Percentiles rank a stretch among this genome's conserved stretches.
Evolutionary conservation across 2,888 invertebrate species (phyloP).

Genomic region (Sturmia bella): DNA sequence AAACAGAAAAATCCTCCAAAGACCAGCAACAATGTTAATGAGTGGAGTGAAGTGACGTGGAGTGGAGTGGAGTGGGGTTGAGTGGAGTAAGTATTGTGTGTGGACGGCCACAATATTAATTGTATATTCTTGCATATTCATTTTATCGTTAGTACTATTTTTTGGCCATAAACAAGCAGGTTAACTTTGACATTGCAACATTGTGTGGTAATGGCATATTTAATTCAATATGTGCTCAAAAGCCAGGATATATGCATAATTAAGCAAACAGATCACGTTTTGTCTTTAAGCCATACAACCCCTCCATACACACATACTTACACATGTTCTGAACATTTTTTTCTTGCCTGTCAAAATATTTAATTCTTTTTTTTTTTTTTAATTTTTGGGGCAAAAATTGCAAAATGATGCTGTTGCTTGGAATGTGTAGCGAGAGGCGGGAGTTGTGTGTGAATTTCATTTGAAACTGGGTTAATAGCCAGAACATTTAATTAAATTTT

Average conservation of each 20-base stretch:
- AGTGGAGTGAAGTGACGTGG: conserved; percentile 14
- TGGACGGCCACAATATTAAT: conserved; percentile 44
- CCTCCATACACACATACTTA: not conserved
- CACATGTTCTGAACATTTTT: not conserved
- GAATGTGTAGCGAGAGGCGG: too few relatives aligned
- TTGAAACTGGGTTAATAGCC: conserved; percentile 40
- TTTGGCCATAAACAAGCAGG: conserved; percentile 38
- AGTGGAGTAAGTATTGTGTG: conserved; percentile 43
- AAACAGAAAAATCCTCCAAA: conserved; percentile 28
- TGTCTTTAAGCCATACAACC: conserved; percentile 29
- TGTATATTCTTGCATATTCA: conserved; percentile 44
- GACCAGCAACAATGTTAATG: conserved; percentile 45
- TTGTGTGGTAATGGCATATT: conserved; percentile 29
- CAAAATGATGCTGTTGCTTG: too few relatives aligned
- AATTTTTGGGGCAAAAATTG: too few relatives aligned
- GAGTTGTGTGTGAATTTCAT: not conserved
- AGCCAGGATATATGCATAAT: conserved; percentile 37
- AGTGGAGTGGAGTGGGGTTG: conserved; percentile 14
- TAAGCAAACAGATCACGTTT: conserved; percentile 66
- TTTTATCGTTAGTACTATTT: conserved; percentile 33
- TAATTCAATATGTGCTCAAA: conserved; percentile 45
- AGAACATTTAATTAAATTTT: conserved; percentile 10
- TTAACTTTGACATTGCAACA: conserved; percentile 68
- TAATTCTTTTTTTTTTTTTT: too few relatives aligned
- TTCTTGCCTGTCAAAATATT: not conserved